Base-by-base conservation (phyloP, 92 coral and sea anemone species). In the Micromussa lordhowensis region DNA sequence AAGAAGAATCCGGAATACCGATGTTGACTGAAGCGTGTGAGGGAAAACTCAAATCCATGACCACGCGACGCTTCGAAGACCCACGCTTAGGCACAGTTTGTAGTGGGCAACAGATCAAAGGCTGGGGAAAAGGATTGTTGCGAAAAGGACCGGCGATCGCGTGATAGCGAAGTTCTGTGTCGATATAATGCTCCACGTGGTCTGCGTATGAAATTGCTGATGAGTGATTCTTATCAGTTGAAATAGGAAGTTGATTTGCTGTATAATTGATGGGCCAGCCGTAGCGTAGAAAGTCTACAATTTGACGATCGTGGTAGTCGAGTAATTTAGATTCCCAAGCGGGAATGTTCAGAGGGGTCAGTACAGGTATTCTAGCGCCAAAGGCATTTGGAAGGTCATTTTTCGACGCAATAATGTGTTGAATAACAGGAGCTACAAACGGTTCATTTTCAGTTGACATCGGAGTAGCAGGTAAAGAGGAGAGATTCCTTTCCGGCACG, bases 231-330 rank as follows among this genome's bases (percentile, higher is more conserved):
- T n/a, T 77, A 48, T 59, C 21, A 22, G 86, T 38, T 31, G 91
- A 87, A 17, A 12, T 7, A 13, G 91, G 94, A 19, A 66, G 48
- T 0, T 30, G 34, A 22, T 28, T 40, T 1, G 69, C 80, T 21
- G 36, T 75, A 59, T 91, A 91, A 54, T 91, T 86, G 32, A 91
- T 75, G 10, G 93, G 90, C 93, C 93, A 82, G 5, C 90, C 82
- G 59, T 75, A 91, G 22, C 70, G 64, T 80, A 82, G 68, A 87
- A 87, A 91, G 14, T 54, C 40, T 0, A 81, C 74, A 30, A 91
- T 81, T 30, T 51, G n/a, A 2, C 19, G 36, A 31, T 88, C 86
- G 18, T 80, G 53, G 36, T 88, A 88, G 30, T 72, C 81, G 0
- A 16, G 19, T n/a, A 88, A 57, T 36, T 80, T 69, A 51, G 35